phyloP scores from a whole-genome alignment of 2,113 vertebrate genomes.

The Labeo catla region DNA sequence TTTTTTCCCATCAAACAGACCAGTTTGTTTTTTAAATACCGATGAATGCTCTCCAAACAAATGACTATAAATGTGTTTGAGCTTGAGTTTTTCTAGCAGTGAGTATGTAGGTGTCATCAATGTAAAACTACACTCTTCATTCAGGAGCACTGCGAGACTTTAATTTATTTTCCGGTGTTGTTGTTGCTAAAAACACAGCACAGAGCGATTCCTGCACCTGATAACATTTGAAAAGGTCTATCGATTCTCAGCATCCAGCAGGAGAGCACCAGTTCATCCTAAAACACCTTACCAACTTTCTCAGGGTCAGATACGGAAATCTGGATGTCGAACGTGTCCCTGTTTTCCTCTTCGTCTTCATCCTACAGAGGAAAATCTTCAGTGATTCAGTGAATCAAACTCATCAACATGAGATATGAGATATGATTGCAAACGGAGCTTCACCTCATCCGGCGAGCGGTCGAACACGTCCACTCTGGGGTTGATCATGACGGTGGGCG shows the following conservation, averaged over 20 bases:
- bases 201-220: conserved; percentile 43
- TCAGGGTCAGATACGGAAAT: conserved; percentile 97
- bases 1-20: no score
- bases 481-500: conserved; percentile 84
- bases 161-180: not conserved
- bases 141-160: not conserved
- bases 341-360: conserved; percentile 90
- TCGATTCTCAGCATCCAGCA: no score
- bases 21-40: not conserved
- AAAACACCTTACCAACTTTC: conserved; percentile 89
- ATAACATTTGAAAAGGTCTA: conserved; percentile 55
- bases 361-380: conserved; percentile 73
- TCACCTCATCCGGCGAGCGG: conserved; percentile 90
- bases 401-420: no score
- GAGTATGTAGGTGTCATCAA: not conserved
- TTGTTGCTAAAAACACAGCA: not conserved
- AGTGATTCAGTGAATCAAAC: no score
- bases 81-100: not conserved
- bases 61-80: no score
- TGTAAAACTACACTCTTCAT: not conserved
- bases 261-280: not conserved
- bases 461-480: conserved; percentile 89
- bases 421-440: not conserved
- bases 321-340: conserved; percentile 89
- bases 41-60: not conserved